These are phyloP conservation scores for Phortica okadai DNA, from an alignment of 2,888 invertebrate species.

Conservation along the genomic window DNA sequence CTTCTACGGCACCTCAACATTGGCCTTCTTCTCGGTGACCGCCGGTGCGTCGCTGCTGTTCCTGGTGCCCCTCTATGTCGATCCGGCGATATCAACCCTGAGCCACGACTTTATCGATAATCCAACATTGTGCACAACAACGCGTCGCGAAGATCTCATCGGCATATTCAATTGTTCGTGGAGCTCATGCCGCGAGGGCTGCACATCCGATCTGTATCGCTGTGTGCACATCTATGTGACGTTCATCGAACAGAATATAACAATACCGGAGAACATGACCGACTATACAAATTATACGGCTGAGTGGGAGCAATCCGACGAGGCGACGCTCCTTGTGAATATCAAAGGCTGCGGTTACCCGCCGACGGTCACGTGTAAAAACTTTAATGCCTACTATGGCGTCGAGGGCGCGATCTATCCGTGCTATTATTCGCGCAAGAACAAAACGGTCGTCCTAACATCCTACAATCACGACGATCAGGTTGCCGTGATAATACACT, in stretches of 20 bases:
- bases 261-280: slow-evolving; percentile 76
- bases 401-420: slow-evolving; percentile 86
- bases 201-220: slow-evolving; percentile 87
- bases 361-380: slow-evolving; percentile 89
- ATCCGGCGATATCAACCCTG: slow-evolving; percentile 92
- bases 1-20: slow-evolving; percentile 84
- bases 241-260: slow-evolving; percentile 76
- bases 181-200: slow-evolving; percentile 94
- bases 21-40: slow-evolving; percentile 84
- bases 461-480: slow-evolving; percentile 90
- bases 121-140: slow-evolving; percentile 89
- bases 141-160: slow-evolving; percentile 88
- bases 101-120: slow-evolving; percentile 91
- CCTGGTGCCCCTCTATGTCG: slow-evolving; percentile 86
- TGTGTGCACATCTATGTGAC: slow-evolving; percentile 83
- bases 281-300: slow-evolving; percentile 74
- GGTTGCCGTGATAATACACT: slow-evolving; percentile 88
- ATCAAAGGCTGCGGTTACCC: slow-evolving; percentile 95
- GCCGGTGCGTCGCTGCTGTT: slow-evolving; percentile 85
- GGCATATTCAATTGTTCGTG: slow-evolving; percentile 93
- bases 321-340: slow-evolving; percentile 85
- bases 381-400: slow-evolving; percentile 85
- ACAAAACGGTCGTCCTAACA: slow-evolving; percentile 88
- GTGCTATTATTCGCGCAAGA: slow-evolving; percentile 91
- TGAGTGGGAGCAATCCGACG: slow-evolving; percentile 76